Base-by-base conservation (phyloP, 2,888 invertebrate genomes). In the Hirtodrosophila duncani region DNA sequence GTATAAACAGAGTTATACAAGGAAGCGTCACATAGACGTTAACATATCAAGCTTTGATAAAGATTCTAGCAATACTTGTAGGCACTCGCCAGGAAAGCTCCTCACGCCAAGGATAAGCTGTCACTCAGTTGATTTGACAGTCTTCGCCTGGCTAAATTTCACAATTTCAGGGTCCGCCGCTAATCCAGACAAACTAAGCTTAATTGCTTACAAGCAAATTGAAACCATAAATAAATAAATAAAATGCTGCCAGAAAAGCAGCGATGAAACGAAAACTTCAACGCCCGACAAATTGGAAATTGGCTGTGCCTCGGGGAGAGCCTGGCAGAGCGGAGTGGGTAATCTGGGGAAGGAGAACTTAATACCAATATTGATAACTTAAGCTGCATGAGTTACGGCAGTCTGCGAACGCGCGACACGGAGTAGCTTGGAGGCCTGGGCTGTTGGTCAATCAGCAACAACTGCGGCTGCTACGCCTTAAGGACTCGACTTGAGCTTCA, bases 351-450 rank as follows among this genome's bases (percentile, higher is more conserved):
- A 9, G 23, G 43, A 20, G 9, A 11, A 45, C 29, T 36, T 71
- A 74, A 74, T 63, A 63, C 72, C 39, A 57, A 79, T 79, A 79
- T 74, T 79, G 74, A 74, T 74, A 74, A 80, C 77, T 63, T 74
- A 74, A 74, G 74, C 77, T 52, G 45, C 38, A 65, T 69, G 63
- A 75, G 67, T 59, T 63, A 63, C 56, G 65, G 49, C 46, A 27
- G 31, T 36, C 23, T 42, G 26, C 31, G 24, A 16, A 2, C 21
- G 30, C 13, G 18, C 9, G 11, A 18, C 18, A 18, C 18, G 18
- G 24, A 7, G 36, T 21, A 7, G 6, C 6, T 6, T 16, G 1
- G 9, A 21, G 36, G 26, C 9, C 33, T 24, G 18, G 48, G 10
- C 36, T 44, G 33, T 39, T 59, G 38, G 31, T 51, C 68, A 67